A percentile compares a stretch with the other conserved stretches of the same genome.
Evolutionary conservation across 2,113 vertebrate species (phyloP).

Genomic region (Rhodinocichla rosea): DNA sequence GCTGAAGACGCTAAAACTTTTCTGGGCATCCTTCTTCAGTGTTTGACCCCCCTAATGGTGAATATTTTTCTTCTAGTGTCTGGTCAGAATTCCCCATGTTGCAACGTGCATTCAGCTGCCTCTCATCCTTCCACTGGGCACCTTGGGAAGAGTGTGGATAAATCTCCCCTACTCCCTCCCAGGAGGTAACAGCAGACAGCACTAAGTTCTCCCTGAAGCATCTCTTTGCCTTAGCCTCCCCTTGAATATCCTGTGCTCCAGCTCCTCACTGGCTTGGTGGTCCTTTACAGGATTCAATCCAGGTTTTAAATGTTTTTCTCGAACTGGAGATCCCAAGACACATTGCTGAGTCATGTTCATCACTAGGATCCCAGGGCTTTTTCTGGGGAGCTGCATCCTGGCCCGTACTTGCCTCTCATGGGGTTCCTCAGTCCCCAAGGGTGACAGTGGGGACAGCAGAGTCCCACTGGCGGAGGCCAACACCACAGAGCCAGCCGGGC

Average conservation of each 20-base stretch:
- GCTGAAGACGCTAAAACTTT: neutral
- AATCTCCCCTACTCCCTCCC: neutral
- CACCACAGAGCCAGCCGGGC: neutral
- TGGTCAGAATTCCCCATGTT: neutral
- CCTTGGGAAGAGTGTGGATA: neutral
- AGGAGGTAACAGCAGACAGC: neutral
- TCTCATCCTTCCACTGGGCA: neutral
- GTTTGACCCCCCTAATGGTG: fast-evolving
- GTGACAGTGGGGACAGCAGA: neutral
- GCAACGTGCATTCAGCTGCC: neutral
- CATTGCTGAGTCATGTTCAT: too few relatives aligned
- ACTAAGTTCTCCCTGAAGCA: neutral
- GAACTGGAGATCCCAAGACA: neutral
- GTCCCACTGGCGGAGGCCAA: neutral
- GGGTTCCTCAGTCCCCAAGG: neutral
- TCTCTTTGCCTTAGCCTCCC: neutral
- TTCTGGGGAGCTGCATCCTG: neutral
- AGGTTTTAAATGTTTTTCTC: neutral
- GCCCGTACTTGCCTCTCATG: neutral
- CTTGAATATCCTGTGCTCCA: neutral
- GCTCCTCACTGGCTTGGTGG: neutral
- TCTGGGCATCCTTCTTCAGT: neutral
- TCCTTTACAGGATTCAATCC: neutral
- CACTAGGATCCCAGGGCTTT: neutral
- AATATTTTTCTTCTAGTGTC: neutral